A percentile compares a stretch with the other conserved stretches of the same genome.
These are phyloP conservation scores for Percopsis omiscomaycus DNA, from an alignment of 2,797 vertebrate genomes.

Conservation along the genomic window DNA sequence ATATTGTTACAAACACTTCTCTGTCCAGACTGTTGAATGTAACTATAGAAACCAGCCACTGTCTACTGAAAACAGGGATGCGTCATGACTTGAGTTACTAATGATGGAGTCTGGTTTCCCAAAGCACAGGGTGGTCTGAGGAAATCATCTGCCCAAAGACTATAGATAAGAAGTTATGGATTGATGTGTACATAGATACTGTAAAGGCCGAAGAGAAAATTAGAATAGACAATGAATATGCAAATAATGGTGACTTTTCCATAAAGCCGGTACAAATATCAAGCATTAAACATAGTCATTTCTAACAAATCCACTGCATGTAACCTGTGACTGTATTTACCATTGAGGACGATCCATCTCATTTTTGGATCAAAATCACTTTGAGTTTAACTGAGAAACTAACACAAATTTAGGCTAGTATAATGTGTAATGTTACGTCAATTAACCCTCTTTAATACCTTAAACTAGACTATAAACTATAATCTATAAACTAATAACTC, in stretches of 20 bases:
- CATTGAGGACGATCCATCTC: conserved; percentile 6
- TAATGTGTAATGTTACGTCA: conserved; percentile 31
- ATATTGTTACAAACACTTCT: conserved; percentile 56
- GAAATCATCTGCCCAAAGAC: conserved; percentile 49
- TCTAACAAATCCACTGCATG: not conserved
- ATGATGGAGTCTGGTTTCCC: conserved; percentile 69
- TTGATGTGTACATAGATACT: not conserved
- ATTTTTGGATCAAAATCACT: conserved; percentile 18
- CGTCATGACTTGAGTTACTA: conserved; percentile 73
- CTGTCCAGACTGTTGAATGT: conserved; percentile 67
- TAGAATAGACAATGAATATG: not conserved
- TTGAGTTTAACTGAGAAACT: conserved; percentile 14
- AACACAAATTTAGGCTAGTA: conserved; percentile 12
- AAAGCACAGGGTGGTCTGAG: conserved; percentile 18
- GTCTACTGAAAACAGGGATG: conserved; percentile 58
- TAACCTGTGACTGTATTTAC: conserved; percentile 1
- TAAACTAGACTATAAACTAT: conserved; percentile 24
- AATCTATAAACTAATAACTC: no score
- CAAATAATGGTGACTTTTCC: no score
- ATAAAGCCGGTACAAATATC: no score
- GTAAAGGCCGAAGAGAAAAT: not conserved
- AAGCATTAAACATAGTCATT: not conserved
- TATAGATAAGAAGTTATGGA: conserved; percentile 22
- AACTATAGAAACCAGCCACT: conserved; percentile 65
- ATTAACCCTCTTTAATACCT: conserved; percentile 31